A percentile compares a stretch with the other conserved stretches of the same genome.
Evolutionary conservation across 2,888 invertebrate species (phyloP).

Genomic region (Drosophila rubida): DNA sequence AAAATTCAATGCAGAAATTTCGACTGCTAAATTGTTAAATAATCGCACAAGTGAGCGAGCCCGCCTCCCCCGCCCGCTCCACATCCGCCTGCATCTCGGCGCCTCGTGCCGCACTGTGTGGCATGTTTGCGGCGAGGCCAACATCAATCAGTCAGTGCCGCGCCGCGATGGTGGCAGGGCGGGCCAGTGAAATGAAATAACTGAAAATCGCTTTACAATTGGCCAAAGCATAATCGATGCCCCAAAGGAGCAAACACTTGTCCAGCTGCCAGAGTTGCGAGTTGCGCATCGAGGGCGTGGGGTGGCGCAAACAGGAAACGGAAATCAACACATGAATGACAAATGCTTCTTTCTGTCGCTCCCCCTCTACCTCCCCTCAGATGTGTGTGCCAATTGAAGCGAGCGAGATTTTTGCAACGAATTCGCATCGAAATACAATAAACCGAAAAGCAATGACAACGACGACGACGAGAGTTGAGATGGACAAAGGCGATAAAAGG

Average conservation of each 20-base stretch:
- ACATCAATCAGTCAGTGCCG: conserved; percentile 66
- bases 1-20: conserved; percentile 32
- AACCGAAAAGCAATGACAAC: conserved; percentile 17
- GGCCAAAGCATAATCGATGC: conserved; percentile 84
- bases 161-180: neutral
- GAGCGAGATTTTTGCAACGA: conserved; percentile 45
- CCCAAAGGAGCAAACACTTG: conserved; percentile 84
- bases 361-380: too few species aligned
- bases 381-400: conserved; percentile 60
- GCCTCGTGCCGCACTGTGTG: neutral
- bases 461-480: conserved; percentile 1
- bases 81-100: too few species aligned
- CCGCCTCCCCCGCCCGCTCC: neutral
- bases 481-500: conserved; percentile 59
- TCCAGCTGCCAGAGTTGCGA: conserved; percentile 1
- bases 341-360: conserved; percentile 69
- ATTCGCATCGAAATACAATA: conserved; percentile 50
- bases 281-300: too few species aligned
- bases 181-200: conserved; percentile 65
- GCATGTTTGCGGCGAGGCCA: conserved; percentile 41
- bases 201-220: conserved; percentile 85
- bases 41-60: conserved; percentile 80
- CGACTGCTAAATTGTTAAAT: conserved; percentile 76
- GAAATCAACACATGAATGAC: conserved; percentile 84
- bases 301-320: conserved; percentile 67